Percentiles rank a stretch among this genome's conserved stretches.
Conservation (phyloP, 2,113 vertebrate species). For the Nycticryphes semicollaris region DNA sequence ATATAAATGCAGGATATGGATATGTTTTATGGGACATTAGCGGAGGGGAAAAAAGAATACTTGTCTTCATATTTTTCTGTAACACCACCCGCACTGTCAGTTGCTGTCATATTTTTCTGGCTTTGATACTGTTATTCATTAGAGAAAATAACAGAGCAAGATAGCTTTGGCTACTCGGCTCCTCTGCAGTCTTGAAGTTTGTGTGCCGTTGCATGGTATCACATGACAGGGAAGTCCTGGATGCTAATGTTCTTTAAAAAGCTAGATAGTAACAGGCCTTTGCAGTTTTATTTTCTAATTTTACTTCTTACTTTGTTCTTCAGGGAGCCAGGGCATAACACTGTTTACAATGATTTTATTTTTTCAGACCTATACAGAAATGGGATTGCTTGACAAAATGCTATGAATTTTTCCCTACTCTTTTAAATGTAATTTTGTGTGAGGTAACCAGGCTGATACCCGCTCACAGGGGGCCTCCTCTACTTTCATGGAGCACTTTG, state of each 20-base stretch:
- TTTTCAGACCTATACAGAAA: background rate
- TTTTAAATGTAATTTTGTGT: background rate
- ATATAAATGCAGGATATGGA: background rate
- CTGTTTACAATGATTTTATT: background rate
- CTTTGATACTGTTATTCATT: constrained; percentile 8
- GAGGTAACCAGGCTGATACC: background rate
- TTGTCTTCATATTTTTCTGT: background rate
- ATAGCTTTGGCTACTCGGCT: background rate
- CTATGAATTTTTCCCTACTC: background rate
- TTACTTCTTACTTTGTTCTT: background rate
- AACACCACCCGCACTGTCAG: constrained; percentile 17
- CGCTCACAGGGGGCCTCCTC: accelerated
- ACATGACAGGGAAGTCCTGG: background rate
- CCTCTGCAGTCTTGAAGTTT: background rate
- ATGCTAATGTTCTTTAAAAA: background rate
- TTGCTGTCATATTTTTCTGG: constrained; percentile 26
- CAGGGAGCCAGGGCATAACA: background rate
- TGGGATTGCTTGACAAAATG: background rate
- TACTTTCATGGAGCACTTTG: background rate
- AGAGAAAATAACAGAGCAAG: constrained; percentile 3
- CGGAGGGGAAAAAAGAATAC: background rate
- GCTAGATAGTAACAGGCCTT: background rate
- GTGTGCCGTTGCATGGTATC: background rate
- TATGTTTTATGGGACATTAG: background rate
- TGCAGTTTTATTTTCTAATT: background rate